These are phyloP conservation scores for Cranoglanis bouderius DNA, from an alignment of 2,113 vertebrate genomes.

Conservation along the genomic window DNA sequence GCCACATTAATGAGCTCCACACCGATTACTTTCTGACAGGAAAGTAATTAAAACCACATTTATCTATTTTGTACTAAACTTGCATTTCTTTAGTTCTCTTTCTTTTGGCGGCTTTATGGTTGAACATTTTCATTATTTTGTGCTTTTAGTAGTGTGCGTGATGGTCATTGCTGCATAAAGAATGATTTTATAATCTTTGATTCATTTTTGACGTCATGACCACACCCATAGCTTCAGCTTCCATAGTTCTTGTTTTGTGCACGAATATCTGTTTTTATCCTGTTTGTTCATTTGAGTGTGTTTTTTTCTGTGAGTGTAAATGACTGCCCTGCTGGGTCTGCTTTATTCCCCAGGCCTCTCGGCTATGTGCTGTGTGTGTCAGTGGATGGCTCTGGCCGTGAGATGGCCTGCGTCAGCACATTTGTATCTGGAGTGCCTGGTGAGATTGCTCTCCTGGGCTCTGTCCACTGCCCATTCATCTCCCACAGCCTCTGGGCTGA, in stretches of 20 bases:
- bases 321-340: not conserved
- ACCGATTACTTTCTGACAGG: not conserved
- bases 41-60: not conserved
- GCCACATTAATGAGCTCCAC: not conserved
- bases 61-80: not conserved
- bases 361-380: slow-evolving; percentile 34
- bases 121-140: not conserved
- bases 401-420: slow-evolving; percentile 50
- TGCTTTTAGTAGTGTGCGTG: not conserved
- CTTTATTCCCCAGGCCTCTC: slow-evolving; percentile 29
- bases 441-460: slow-evolving; percentile 50
- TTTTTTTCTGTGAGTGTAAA: not conserved
- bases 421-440: slow-evolving; percentile 46
- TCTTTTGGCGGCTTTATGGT: not conserved
- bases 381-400: slow-evolving; percentile 37
- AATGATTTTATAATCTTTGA: not conserved
- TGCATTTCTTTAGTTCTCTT: not conserved
- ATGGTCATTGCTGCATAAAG: not conserved
- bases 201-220: not conserved
- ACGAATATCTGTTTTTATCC: not conserved
- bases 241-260: not conserved
- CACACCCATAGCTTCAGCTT: not conserved
- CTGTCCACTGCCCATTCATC: slow-evolving; percentile 39
- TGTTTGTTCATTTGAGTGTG: slow-evolving; percentile 1
- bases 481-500: slow-evolving; percentile 32